Evolutionary conservation across 2,888 invertebrate species (phyloP).

Genomic region (Galerucella pusilla): DNA sequence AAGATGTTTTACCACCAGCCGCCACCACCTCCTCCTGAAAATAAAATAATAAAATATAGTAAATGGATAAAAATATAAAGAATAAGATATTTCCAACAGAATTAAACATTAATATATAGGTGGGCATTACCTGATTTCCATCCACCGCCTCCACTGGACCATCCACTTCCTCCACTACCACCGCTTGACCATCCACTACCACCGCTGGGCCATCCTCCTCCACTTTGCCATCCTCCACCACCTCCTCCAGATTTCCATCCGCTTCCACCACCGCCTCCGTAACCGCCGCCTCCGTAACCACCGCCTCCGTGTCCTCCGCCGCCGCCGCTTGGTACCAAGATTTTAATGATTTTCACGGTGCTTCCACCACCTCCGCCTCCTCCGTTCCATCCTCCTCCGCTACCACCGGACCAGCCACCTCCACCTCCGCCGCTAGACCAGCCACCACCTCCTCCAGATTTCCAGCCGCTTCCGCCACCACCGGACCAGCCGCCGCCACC

Average conservation of each 20-base stretch:
- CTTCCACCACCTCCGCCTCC: conserved; percentile 44
- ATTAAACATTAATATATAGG: background rate
- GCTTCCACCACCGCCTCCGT: conserved; percentile 48
- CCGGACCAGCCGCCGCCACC: conserved; percentile 51
- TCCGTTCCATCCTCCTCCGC: conserved; percentile 48
- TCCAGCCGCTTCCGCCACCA: conserved; percentile 45
- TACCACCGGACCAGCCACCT: conserved; percentile 50
- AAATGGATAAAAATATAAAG: conserved; percentile 4
- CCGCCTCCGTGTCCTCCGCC: conserved; percentile 42
- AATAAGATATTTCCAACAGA: background rate
- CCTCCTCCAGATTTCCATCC: conserved; percentile 37
- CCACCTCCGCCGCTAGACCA: conserved; percentile 46
- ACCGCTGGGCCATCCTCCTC: conserved; percentile 30
- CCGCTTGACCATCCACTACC: conserved; percentile 36
- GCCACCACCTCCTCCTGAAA: conserved; percentile 38
- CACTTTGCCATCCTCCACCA: conserved; percentile 35
- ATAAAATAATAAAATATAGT: background rate
- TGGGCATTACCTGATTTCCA: conserved; percentile 33
- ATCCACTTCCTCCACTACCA: conserved; percentile 39
- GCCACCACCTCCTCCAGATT: conserved; percentile 45
- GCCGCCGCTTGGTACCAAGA: conserved; percentile 54
- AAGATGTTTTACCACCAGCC: conserved; percentile 42
- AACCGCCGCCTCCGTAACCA: conserved; percentile 48
- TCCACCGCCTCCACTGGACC: conserved; percentile 31
- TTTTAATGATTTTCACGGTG: conserved; percentile 54